Percentiles rank a stretch among this genome's conserved stretches.
Conservation (phyloP, 2,888 invertebrate genomes). For the Lepidochrysops patricia region DNA sequence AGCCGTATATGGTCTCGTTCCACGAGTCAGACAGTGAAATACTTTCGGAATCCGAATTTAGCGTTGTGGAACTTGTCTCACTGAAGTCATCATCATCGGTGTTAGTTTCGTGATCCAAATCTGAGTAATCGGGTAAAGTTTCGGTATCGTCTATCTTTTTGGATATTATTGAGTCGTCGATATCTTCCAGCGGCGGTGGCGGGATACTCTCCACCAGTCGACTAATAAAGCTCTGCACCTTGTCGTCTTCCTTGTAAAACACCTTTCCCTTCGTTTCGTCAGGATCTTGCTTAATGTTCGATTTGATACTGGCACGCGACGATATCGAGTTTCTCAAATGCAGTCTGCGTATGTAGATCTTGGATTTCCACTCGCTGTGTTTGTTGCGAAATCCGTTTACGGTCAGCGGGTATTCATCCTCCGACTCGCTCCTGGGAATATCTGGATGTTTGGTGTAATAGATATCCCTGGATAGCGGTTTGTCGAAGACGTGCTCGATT, state of each 20-base stretch:
- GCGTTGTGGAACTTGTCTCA: neutral
- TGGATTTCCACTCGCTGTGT: slow-evolving; percentile 55
- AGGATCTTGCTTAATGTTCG: slow-evolving; percentile 17
- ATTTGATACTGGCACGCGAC: slow-evolving; percentile 32
- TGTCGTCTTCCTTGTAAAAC: slow-evolving; percentile 34
- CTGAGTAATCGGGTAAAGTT: slow-evolving; percentile 47
- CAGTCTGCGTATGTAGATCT: slow-evolving; percentile 43
- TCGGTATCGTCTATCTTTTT: slow-evolving; percentile 34
- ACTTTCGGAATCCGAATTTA: neutral
- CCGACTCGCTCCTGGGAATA: slow-evolving; percentile 63
- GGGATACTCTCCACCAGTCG: slow-evolving; percentile 49
- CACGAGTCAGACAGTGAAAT: slow-evolving; percentile 32
- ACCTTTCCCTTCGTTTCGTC: neutral
- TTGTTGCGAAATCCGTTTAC: slow-evolving; percentile 51
- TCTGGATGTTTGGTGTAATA: slow-evolving; percentile 60
- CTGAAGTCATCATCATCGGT: slow-evolving; percentile 28
- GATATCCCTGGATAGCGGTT: slow-evolving; percentile 54
- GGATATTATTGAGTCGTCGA: slow-evolving; percentile 25
- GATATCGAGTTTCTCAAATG: slow-evolving; percentile 38
- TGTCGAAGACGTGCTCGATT: slow-evolving; percentile 46
- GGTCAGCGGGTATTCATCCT: slow-evolving; percentile 55
- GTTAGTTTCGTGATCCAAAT: slow-evolving; percentile 44
- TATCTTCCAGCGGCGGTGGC: slow-evolving; percentile 47
- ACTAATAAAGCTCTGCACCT: slow-evolving; percentile 45
- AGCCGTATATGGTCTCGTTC: slow-evolving; percentile 57